phyloP scores from a whole-genome alignment of 2,113 vertebrate species.

The Apaloderma vittatum region DNA sequence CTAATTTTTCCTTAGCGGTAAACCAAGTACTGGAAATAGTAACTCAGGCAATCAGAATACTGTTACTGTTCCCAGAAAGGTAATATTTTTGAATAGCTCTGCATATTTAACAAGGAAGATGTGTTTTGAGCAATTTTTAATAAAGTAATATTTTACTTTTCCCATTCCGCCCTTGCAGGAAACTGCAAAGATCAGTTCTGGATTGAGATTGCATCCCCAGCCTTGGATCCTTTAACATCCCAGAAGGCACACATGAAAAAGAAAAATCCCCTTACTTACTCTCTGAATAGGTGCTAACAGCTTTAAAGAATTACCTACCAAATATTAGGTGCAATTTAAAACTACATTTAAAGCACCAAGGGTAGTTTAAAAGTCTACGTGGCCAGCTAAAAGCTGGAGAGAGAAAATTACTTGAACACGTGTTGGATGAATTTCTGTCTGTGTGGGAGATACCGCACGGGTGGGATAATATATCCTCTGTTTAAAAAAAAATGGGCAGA shows the following conservation, averaged over 20 bases:
- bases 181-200: constrained; percentile 51
- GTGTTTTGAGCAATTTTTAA: constrained; percentile 69
- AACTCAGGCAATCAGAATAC: constrained; percentile 55
- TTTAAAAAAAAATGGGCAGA: background rate
- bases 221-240: constrained; percentile 64
- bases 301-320: constrained; percentile 75
- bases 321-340: constrained; percentile 76
- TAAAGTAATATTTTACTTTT: constrained; percentile 70
- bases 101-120: constrained; percentile 72
- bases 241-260: constrained; percentile 67
- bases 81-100: constrained; percentile 66
- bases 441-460: background rate
- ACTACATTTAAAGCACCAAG: constrained; percentile 67
- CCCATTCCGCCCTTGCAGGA: constrained; percentile 53
- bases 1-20: constrained; percentile 45
- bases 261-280: constrained; percentile 66
- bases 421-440: constrained; percentile 58
- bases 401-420: constrained; percentile 69
- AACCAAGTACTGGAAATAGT: constrained; percentile 48
- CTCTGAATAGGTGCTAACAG: constrained; percentile 69
- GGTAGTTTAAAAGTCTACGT: constrained; percentile 68
- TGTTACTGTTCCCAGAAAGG: constrained; percentile 67
- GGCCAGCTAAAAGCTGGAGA: constrained; percentile 67
- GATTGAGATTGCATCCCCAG: constrained; percentile 59
- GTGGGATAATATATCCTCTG: background rate